Percentiles rank a stretch among this genome's conserved stretches.
Conservation (phyloP, 2,797 vertebrate species). For the Mormyrus proboscirostris region DNA sequence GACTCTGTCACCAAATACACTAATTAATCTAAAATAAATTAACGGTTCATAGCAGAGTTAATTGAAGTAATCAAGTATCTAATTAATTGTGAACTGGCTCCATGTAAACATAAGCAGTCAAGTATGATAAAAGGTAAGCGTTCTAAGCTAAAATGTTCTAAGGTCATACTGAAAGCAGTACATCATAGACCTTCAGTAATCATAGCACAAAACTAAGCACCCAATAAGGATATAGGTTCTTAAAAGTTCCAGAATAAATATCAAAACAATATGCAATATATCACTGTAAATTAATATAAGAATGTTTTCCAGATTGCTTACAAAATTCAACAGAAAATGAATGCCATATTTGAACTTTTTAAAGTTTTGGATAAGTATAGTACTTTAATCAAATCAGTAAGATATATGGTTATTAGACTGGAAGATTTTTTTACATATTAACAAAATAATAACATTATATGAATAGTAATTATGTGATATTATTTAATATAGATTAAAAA, state of each 20-base stretch:
- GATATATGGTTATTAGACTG: not conserved
- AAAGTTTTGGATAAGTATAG: not conserved
- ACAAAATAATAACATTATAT: not conserved
- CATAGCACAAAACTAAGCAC: not conserved
- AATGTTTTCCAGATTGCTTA: not conserved
- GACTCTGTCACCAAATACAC: not conserved
- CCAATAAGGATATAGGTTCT: not conserved
- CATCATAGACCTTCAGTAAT: not conserved
- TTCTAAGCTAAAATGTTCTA: not conserved
- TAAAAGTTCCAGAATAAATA: not conserved
- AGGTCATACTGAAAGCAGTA: not conserved
- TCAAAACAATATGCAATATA: not conserved
- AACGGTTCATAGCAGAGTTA: not conserved
- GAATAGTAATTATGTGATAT: not conserved
- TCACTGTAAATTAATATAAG: not conserved
- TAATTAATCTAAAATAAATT: slow-evolving; percentile 16
- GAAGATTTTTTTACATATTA: not conserved
- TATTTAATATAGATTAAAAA: not conserved
- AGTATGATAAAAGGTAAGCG: not conserved
- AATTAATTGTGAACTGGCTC: slow-evolving; percentile 7
- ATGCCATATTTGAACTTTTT: not conserved
- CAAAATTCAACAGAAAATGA: not conserved
- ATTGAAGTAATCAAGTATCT: slow-evolving; percentile 12
- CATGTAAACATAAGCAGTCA: not conserved
- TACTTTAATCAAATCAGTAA: not conserved